A percentile compares a stretch with the other conserved stretches of the same genome.
These are phyloP conservation scores for Semicossyphus pulcher DNA, from an alignment of 2,113 vertebrate species.

Conservation along the genomic window DNA sequence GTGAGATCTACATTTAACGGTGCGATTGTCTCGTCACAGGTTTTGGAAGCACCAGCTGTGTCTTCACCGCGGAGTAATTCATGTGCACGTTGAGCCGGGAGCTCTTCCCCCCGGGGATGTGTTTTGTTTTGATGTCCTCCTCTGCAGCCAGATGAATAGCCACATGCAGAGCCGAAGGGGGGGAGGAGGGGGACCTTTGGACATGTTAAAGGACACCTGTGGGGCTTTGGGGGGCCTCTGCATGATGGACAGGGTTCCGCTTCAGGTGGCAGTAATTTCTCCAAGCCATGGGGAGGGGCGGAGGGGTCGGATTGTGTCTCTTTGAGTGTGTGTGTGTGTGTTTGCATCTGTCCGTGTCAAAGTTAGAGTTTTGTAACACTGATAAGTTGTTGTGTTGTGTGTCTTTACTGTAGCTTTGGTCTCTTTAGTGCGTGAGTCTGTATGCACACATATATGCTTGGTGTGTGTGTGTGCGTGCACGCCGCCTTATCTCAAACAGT, in stretches of 20 bases:
- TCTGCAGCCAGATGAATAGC: constrained; percentile 72
- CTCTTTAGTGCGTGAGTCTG: neutral
- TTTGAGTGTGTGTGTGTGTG: constrained; percentile 8
- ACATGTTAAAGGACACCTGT: constrained; percentile 82
- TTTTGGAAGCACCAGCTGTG: constrained; percentile 52
- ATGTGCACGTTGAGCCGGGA: constrained; percentile 59
- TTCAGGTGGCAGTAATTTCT: constrained; percentile 82
- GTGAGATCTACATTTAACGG: constrained; percentile 15
- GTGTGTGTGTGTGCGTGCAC: neutral
- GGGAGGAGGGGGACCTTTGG: constrained; percentile 40
- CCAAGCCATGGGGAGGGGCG: constrained; percentile 55
- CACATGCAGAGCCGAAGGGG: constrained; percentile 67
- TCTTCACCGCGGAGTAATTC: constrained; percentile 57
- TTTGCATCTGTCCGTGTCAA: neutral
- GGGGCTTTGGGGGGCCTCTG: constrained; percentile 73
- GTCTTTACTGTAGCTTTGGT: neutral
- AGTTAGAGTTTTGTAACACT: neutral
- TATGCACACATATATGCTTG: neutral
- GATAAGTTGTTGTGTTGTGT: neutral
- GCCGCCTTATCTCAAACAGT: constrained; percentile 24
- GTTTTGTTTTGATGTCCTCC: constrained; percentile 79
- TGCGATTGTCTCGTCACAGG: constrained; percentile 40
- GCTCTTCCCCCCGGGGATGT: constrained; percentile 55
- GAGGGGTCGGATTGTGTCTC: constrained; percentile 29
- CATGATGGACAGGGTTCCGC: constrained; percentile 80